These are phyloP conservation scores for Leptonema lineaticorne DNA, from an alignment of 1,140 invertebrate species.

Conservation along the genomic window DNA sequence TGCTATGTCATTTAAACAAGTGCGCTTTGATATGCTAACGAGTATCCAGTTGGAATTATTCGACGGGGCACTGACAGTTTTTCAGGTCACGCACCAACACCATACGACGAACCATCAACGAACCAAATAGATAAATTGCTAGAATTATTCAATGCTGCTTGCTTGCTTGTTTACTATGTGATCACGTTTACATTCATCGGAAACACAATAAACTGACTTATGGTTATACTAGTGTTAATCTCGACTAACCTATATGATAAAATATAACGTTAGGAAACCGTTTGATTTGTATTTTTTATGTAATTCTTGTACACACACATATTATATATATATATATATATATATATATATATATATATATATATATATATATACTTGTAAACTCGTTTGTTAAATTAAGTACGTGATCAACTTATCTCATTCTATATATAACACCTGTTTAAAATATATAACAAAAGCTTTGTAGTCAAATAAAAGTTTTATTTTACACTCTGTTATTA, in stretches of 20 bases:
- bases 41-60: neutral
- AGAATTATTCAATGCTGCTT: neutral
- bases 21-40: conserved; percentile 1
- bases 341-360: neutral
- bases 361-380: too few species aligned
- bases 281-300: too few species aligned
- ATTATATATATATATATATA: neutral
- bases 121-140: neutral
- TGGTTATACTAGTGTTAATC: too few species aligned
- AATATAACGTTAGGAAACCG: too few species aligned
- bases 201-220: neutral
- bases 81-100: neutral
- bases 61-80: conserved; percentile 1
- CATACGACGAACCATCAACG: neutral
- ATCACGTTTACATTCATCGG: neutral
- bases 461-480: too few species aligned
- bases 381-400: neutral
- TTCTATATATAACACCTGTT: too few species aligned
- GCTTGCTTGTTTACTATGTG: too few species aligned
- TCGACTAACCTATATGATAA: too few species aligned
- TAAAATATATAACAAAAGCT: too few species aligned
- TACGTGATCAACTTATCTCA: conserved; percentile 5
- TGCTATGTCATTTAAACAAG: neutral
- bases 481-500: too few species aligned
- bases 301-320: too few species aligned